These are phyloP conservation scores for Whitmania pigra DNA, from an alignment of 1,140 invertebrate species.

Conservation along the genomic window DNA sequence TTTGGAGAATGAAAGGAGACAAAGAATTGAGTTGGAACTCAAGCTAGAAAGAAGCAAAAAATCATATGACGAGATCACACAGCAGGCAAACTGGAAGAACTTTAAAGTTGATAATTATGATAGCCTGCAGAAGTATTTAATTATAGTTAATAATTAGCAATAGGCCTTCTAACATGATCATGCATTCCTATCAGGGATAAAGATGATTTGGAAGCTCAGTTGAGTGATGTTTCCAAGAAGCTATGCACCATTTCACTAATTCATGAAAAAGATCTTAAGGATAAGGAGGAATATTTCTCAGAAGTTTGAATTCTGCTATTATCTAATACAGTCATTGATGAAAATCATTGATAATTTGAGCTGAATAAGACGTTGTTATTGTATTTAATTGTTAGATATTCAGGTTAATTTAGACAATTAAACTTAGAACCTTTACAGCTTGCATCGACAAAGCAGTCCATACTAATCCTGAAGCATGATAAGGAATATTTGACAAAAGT, in stretches of 20 bases:
- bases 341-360: not conserved
- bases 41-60: constrained; percentile 3
- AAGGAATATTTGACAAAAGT: constrained; percentile 10
- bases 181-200: constrained; percentile 1
- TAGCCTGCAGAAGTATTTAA: not conserved
- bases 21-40: not conserved
- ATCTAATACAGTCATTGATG: not conserved
- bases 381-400: not conserved
- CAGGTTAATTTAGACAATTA: too few relatives aligned
- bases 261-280: not conserved
- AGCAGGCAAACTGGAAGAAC: not conserved
- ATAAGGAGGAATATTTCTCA: not conserved
- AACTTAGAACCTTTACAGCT: not conserved
- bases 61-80: not conserved
- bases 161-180: not conserved
- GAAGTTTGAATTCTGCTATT: not conserved
- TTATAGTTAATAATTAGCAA: not conserved
- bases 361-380: not conserved
- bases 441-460: not conserved
- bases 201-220: not conserved
- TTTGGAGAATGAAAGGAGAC: not conserved
- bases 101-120: constrained; percentile 11
- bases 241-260: not conserved
- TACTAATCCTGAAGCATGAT: not conserved
- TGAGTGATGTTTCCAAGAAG: not conserved